These are phyloP conservation scores for Sigmodon hispidus DNA, from an alignment of 2,113 vertebrate genomes.

Conservation along the genomic window DNA sequence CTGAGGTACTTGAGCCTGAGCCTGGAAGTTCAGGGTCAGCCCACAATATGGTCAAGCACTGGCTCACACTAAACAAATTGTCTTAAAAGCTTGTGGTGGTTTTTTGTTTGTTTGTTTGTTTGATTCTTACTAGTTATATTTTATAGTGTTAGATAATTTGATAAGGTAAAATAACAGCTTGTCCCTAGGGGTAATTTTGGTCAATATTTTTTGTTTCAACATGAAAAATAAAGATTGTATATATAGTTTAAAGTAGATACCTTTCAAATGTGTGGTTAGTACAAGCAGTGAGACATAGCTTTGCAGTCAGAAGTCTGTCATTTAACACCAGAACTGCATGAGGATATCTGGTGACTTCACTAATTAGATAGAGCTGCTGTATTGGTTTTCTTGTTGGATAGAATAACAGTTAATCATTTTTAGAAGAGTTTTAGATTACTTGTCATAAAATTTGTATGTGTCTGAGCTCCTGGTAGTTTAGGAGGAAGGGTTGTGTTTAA, in stretches of 20 bases:
- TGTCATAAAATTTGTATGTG: constrained; percentile 89
- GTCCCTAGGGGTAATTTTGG: neutral
- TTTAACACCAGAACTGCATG: constrained; percentile 71
- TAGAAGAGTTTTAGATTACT: constrained; percentile 87
- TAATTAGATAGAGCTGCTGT: constrained; percentile 86
- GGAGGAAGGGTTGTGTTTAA: constrained; percentile 76
- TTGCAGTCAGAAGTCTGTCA: constrained; percentile 61
- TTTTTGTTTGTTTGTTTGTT: constrained; percentile 17
- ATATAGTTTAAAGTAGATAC: constrained; percentile 21
- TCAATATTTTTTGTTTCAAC: constrained; percentile 37
- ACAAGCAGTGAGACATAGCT: constrained; percentile 57
- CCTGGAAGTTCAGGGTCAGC: neutral
- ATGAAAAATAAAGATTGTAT: constrained; percentile 50
- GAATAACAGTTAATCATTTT: constrained; percentile 87
- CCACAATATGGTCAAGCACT: neutral
- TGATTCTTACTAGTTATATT: constrained; percentile 54
- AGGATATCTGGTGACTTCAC: constrained; percentile 82
- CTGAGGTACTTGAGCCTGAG: neutral
- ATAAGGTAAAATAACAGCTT: constrained; percentile 50
- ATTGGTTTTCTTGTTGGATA: constrained; percentile 87
- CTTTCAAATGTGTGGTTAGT: constrained; percentile 58
- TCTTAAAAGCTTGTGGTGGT: constrained; percentile 33
- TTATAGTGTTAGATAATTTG: constrained; percentile 45
- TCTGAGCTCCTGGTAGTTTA: constrained; percentile 78
- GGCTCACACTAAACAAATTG: neutral